Evolutionary conservation across 1,140 invertebrate genomes (phyloP).

Genomic region (Octopus bimaculoides): DNA sequence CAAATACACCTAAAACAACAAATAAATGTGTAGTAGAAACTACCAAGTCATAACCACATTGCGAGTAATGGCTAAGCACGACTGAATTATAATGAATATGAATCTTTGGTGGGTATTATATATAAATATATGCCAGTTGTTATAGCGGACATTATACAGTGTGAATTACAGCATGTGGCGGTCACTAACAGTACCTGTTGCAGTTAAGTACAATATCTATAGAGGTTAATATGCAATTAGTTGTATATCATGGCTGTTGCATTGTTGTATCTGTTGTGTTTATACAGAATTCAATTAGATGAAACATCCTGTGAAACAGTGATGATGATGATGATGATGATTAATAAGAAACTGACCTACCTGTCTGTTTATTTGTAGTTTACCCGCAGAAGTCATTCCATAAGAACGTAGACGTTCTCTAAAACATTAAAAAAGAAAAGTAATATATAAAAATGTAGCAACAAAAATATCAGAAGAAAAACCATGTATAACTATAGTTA

Average conservation of each 20-base stretch:
- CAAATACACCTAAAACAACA: too few species aligned
- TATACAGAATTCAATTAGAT: not conserved
- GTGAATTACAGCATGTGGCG: too few species aligned
- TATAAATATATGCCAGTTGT: too few species aligned
- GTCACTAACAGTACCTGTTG: too few species aligned
- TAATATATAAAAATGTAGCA: not conserved
- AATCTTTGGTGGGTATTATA: too few species aligned
- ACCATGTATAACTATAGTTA: too few species aligned
- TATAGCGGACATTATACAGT: too few species aligned
- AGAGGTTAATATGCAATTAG: not conserved
- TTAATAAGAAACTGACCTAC: not conserved
- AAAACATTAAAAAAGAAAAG: constrained; percentile 15
- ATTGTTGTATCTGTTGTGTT: not conserved
- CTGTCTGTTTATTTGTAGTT: constrained; percentile 38
- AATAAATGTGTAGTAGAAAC: too few species aligned
- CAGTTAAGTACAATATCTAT: not conserved
- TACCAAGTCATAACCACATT: too few species aligned
- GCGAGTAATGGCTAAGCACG: too few species aligned
- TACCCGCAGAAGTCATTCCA: constrained; percentile 42
- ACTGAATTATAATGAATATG: too few species aligned
- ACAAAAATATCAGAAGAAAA: not conserved
- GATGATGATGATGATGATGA: not conserved
- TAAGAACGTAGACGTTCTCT: constrained; percentile 44
- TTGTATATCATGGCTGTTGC: not conserved
- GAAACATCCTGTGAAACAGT: not conserved